Percentiles rank a stretch among this genome's conserved stretches.
These are phyloP conservation scores for Plusia festucae DNA, from an alignment of 2,888 invertebrate genomes.

Conservation along the genomic window DNA sequence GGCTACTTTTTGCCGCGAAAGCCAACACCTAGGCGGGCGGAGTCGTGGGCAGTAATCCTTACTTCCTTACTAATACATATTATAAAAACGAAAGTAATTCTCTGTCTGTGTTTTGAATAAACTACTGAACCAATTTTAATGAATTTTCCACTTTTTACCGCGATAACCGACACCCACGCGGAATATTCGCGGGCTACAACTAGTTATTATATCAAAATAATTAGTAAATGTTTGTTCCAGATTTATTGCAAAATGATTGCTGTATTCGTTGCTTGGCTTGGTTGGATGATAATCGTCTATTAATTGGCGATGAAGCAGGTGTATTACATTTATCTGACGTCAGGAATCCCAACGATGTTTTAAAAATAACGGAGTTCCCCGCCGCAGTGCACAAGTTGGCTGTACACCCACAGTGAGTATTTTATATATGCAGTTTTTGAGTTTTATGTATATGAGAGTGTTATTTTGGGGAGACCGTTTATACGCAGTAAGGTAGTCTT, in stretches of 20 bases:
- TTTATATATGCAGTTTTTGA: not conserved
- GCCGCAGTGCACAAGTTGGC: constrained; percentile 79
- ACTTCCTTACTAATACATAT: too few relatives aligned
- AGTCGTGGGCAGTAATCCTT: too few relatives aligned
- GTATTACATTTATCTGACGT: constrained; percentile 74
- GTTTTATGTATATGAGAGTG: not conserved
- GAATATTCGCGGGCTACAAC: too few relatives aligned
- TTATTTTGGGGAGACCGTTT: not conserved
- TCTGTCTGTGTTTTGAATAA: too few relatives aligned
- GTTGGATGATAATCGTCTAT: constrained; percentile 77
- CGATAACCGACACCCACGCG: too few relatives aligned
- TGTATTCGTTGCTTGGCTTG: constrained; percentile 81
- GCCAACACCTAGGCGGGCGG: too few relatives aligned
- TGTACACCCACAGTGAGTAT: constrained; percentile 75
- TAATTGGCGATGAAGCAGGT: constrained; percentile 85
- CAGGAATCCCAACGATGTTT: constrained; percentile 67
- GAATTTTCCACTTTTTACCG: too few relatives aligned
- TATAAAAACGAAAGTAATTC: too few relatives aligned
- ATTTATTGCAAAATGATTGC: constrained; percentile 77
- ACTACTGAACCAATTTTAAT: too few relatives aligned
- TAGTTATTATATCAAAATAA: not conserved
- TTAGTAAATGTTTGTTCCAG: constrained; percentile 63
- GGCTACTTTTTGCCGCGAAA: too few relatives aligned
- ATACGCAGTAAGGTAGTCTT: too few relatives aligned
- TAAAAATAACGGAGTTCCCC: constrained; percentile 74